Conservation (phyloP, 2,888 invertebrate genomes). For the Macrophya annulata region DNA sequence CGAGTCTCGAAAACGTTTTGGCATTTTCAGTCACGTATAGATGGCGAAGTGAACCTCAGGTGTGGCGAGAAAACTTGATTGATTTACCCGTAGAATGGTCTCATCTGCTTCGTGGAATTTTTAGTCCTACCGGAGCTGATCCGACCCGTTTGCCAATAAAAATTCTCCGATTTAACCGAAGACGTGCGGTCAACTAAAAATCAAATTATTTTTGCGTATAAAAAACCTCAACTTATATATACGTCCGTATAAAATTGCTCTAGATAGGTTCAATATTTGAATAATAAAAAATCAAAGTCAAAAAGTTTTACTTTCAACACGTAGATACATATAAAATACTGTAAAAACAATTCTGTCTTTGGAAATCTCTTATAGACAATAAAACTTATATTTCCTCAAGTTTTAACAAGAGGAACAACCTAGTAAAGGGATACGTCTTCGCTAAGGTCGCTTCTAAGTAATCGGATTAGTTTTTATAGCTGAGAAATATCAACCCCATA, state of each 20-base stretch:
- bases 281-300: neutral
- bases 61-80: constrained; percentile 39
- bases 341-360: neutral
- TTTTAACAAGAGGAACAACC: constrained; percentile 17
- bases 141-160: constrained; percentile 9
- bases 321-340: neutral
- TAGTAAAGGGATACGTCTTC: neutral
- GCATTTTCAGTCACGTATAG: constrained; percentile 39
- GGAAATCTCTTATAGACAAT: neutral
- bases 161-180: constrained; percentile 16
- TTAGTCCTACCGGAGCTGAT: constrained; percentile 9
- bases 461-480: constrained; percentile 42
- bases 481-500: neutral
- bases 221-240: neutral
- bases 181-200: constrained; percentile 2
- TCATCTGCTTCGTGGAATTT: constrained; percentile 42
- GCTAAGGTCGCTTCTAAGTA: constrained; percentile 29
- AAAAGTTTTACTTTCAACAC: neutral
- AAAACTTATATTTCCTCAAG: constrained; percentile 21
- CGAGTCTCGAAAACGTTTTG: constrained; percentile 17
- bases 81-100: constrained; percentile 34
- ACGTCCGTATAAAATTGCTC: neutral
- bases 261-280: neutral
- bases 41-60: constrained; percentile 37
- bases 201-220: neutral